phyloP scores from a whole-genome alignment of 2,888 invertebrate genomes.

The Molorchus minor region DNA sequence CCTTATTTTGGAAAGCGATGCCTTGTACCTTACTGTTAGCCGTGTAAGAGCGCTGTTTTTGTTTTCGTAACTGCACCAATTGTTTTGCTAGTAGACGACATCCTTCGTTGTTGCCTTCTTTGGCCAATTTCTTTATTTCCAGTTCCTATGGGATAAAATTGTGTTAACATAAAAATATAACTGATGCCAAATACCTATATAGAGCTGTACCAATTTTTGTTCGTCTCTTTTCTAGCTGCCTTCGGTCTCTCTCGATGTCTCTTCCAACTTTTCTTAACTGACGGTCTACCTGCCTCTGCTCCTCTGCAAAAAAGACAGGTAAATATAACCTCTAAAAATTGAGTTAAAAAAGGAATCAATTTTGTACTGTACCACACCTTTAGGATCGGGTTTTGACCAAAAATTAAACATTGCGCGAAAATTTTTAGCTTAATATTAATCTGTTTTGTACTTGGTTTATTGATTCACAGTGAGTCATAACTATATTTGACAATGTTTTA shows the following conservation, averaged over 20 bases:
- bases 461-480: too few species aligned
- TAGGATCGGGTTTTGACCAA: slow-evolving; percentile 61
- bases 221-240: slow-evolving; percentile 87
- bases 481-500: too few species aligned
- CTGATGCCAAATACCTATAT: too few species aligned
- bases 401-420: slow-evolving; percentile 53
- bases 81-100: slow-evolving; percentile 88
- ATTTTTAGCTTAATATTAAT: too few species aligned
- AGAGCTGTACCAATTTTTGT: slow-evolving; percentile 81
- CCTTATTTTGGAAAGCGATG: slow-evolving; percentile 87
- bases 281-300: slow-evolving; percentile 84
- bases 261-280: slow-evolving; percentile 81
- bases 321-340: background rate
- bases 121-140: slow-evolving; percentile 90
- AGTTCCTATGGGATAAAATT: slow-evolving; percentile 68
- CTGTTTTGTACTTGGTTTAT: too few species aligned
- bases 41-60: slow-evolving; percentile 82
- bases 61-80: slow-evolving; percentile 85
- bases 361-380: slow-evolving; percentile 52
- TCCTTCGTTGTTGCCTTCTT: slow-evolving; percentile 86
- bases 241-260: slow-evolving; percentile 84
- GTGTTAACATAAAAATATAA: background rate
- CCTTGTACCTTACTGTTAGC: slow-evolving; percentile 82
- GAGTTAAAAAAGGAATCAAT: background rate
- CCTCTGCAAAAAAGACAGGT: slow-evolving; percentile 68